Evolutionary conservation across 2,888 invertebrate genomes (phyloP), one percentile per base, ranked within the genome.

Genomic region (Heliconius hortense): DNA sequence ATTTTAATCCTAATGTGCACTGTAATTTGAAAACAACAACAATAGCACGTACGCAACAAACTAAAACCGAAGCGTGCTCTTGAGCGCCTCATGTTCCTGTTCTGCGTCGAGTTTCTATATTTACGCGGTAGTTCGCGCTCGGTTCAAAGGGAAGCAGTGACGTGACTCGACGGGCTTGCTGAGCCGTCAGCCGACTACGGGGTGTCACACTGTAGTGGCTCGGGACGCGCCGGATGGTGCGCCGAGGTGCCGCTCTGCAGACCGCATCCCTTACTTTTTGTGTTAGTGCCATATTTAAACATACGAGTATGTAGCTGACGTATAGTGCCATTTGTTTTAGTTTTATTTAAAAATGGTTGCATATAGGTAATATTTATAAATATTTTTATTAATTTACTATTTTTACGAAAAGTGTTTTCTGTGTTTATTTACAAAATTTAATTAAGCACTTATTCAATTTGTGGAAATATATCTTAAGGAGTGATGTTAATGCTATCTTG

Each of bases 21-120:
- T 66, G 75, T 74, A 75, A 78, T 81, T 78, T 74, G 80, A 82
- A 83, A 78, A 80, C 79, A 81, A 81, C 82, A 82, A 81, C 78
- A 70, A 75, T 74, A 79, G 83, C 82, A 82, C 82, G 80, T 81
- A 81, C 31, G 28, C 4, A 56, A 31, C 31, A 35, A 76, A 73
- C 77, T 84, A 82, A 79, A 71, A 82, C 79, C 81, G 81, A 78
- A 82, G 81, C 83, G 83, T 87, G 84, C 88, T 88, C 83, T 86
- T 84, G 87, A 86, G 82, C 85, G 88, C 87, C 85, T 88, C 88
- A 87, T 90, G 90, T 90, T 91, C 90, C 89, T 92, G 90, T 88
- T 89, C 85, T 86, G 87, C 86, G 88, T 84, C 84, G 87, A 84
- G 88, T 88, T 88, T 92, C 93, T 93, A 93, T 91, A 93, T 92